Percentiles rank a stretch among this genome's conserved stretches.
Evolutionary conservation across 2,113 vertebrate species (phyloP).

Genomic region (Tetraodon nigroviridis): DNA sequence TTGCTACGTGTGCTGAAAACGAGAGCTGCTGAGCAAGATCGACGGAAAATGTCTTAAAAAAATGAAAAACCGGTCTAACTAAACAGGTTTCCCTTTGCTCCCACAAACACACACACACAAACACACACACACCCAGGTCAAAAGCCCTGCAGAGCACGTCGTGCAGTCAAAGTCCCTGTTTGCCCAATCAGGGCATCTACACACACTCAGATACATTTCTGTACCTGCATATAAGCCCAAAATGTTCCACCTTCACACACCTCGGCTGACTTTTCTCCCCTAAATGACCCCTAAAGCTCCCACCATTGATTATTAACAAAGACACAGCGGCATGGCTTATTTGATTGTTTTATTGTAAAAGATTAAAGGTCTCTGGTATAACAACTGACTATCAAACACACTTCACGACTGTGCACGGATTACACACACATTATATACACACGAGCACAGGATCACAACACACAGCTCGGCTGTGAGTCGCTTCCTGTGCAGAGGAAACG

Average conservation of each 20-base stretch:
- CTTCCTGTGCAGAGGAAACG: not conserved
- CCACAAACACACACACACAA: not conserved
- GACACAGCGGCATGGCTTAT: conserved; percentile 1
- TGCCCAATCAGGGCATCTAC: not conserved
- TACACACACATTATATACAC: not conserved
- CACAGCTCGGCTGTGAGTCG: not conserved
- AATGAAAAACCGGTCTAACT: too few species aligned
- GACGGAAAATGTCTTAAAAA: too few species aligned
- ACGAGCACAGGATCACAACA: conserved; percentile 1
- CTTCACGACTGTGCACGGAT: not conserved
- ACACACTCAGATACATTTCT: too few species aligned
- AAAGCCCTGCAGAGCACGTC: not conserved
- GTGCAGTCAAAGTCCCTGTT: not conserved
- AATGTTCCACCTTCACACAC: too few species aligned
- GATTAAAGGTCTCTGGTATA: conserved; percentile 19
- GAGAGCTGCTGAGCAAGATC: too few species aligned
- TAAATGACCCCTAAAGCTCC: not conserved
- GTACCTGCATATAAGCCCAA: too few species aligned
- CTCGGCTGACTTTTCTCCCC: not conserved
- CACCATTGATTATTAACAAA: too few species aligned
- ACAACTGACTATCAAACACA: conserved; percentile 19
- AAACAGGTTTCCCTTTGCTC: not conserved
- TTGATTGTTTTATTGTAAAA: conserved; percentile 9
- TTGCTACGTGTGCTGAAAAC: too few species aligned
- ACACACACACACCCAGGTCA: not conserved